Base-by-base conservation (phyloP, 1,140 invertebrate genomes). In the Acarapis woodi region DNA sequence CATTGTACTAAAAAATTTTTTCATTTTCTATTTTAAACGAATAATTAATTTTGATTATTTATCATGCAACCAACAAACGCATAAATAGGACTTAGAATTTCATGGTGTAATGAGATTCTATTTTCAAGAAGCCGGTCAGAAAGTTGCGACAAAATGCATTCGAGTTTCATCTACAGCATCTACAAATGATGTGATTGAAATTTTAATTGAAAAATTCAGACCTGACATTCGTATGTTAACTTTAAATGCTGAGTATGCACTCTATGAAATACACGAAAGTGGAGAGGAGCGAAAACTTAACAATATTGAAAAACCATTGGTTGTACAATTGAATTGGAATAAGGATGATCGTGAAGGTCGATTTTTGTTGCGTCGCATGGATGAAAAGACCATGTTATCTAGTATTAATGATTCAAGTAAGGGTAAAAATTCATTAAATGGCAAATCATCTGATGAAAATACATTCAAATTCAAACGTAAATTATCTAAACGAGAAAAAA, bases 311-410 rank as follows among this genome's bases (percentile, higher is more conserved):
- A 79, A 83, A 48, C 88, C 90, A 1, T 59, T 99, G 24, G 60
- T 90, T 32, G 88, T 97, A n/a, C 90, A 97, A 58, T 63, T 97
- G 22, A 93, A 93, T 60, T 97, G 90, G 90, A 85, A 94, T 51
- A 78, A 85, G 30, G 87, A 96, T 55, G 87, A 96, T 53, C 62
- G 85, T 19, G 90, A 99, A 58, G 90, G 90, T 23, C 63, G 88
- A 32, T 97, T 99, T 60, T 62, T 99, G 35, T 62, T 99, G 4
- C 71, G 79, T 51, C 66, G 76, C 48, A 73, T 82, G 46, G 72
- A 79, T 53, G 73, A 76, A 46, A 74, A 72, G 37, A 49, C 44
- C 23, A 44, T 44, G 16, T 18, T 26, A 26, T 26, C n/a, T 26
- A n/a, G n/a, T 26, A 8, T 26, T 26, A 26, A 6, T 26, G 25